phyloP scores from a whole-genome alignment of 2,888 invertebrate genomes.

The Mesorhabditis sp. region DNA sequence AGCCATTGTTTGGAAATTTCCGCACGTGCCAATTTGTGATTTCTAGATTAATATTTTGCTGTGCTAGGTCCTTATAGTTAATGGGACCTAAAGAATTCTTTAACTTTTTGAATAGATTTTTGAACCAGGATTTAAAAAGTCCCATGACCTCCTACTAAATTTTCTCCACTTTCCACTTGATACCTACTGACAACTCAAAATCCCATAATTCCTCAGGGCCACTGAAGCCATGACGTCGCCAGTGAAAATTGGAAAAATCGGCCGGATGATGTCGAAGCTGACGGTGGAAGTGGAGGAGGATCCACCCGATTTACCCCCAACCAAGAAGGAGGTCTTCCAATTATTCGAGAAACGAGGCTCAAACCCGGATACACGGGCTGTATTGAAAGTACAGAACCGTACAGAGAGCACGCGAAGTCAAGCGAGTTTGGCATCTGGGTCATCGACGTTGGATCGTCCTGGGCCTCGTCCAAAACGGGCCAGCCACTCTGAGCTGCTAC shows the following conservation, averaged over 20 bases:
- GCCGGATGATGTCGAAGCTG: constrained; percentile 1
- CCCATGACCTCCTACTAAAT: no score
- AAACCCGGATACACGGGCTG: neutral
- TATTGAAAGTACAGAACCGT: neutral
- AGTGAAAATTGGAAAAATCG: constrained; percentile 4
- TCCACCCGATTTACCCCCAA: neutral
- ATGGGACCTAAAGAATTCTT: no score
- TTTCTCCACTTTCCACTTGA: no score
- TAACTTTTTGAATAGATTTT: no score
- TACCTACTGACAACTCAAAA: no score
- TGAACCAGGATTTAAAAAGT: no score
- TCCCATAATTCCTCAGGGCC: no score
- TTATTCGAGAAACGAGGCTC: constrained; percentile 2
- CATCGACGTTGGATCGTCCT: neutral
- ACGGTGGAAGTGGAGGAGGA: neutral
- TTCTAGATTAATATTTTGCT: no score
- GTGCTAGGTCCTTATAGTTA: no score
- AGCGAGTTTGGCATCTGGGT: neutral
- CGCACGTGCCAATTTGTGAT: no score
- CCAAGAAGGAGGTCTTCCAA: constrained; percentile 3
- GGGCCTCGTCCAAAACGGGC: neutral
- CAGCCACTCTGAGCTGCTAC: neutral
- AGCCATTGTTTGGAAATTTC: no score
- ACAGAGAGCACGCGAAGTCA: neutral
- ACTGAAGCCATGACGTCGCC: neutral